Evolutionary conservation across 2,797 vertebrate genomes (phyloP).

Genomic region (Rhabdophis nuchalis): DNA sequence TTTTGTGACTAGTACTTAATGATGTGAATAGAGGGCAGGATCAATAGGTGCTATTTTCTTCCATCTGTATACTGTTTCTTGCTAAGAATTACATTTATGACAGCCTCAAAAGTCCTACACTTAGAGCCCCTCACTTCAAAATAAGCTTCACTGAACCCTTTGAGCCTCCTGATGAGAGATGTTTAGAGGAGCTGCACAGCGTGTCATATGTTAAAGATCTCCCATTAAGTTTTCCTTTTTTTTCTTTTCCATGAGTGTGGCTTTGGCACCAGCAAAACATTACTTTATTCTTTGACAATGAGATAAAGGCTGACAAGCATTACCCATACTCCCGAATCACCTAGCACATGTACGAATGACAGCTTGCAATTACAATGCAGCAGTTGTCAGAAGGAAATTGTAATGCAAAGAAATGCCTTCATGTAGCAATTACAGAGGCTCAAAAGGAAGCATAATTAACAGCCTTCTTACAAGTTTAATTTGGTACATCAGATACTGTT

Average conservation of each 20-base stretch:
- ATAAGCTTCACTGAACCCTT: neutral
- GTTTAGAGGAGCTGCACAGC: neutral
- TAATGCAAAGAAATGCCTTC: neutral
- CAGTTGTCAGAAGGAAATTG: neutral
- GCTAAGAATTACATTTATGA: neutral
- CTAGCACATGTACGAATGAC: neutral
- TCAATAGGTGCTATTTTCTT: neutral
- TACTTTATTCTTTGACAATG: neutral
- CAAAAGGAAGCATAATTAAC: neutral
- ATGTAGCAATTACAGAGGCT: neutral
- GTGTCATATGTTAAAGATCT: neutral
- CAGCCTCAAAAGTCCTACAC: neutral
- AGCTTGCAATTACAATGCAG: conserved; percentile 11
- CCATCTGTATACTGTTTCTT: neutral
- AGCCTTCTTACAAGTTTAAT: neutral
- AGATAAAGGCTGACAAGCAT: neutral
- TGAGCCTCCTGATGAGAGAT: neutral
- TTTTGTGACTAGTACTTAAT: neutral
- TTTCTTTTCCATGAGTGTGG: neutral
- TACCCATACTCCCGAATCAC: neutral
- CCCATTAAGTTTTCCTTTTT: neutral
- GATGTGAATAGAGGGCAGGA: neutral
- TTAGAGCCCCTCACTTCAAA: neutral
- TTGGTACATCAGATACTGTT: neutral
- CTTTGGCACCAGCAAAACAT: neutral